Base-by-base conservation (phyloP, 2,888 invertebrate species). In the Spicauda simplicius region DNA sequence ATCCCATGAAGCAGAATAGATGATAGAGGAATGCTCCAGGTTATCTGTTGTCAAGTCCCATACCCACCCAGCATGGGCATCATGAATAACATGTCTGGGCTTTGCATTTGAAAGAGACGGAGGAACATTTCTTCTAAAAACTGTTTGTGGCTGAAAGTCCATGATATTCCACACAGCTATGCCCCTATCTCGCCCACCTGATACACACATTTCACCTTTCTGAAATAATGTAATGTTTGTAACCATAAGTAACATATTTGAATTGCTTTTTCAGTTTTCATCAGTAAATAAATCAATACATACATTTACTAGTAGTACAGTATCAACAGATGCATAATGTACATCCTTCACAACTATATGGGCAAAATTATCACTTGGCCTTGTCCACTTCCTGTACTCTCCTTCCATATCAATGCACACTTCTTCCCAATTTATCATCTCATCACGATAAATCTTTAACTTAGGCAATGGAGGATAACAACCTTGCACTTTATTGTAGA, bases 1-100 rank as follows among this genome's bases (percentile, higher is more conserved):
- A 77, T 95, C 95, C 95, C 95, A 95, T 45, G 95, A 95, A 18
- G 94, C 94, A 45, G 95, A 95, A 75, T 93, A 95, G 53, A 95
- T 76, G 60, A 85, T 87, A 6, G 91, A 78, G 19, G 93, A 86
- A 70, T 86, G 81, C 16, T 86, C 80, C 45, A 84, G 74, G 65
- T 83, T 80, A 70, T 92, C 89, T 19, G 93, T 84, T 5, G 94
- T 91, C 33, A 95, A 80, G 73, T 94, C 94, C 95, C 95, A 95
- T 11, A 95, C 94, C 95, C 95, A 95, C 53, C 95, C 95, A 0
- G 90, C 83, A 73, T 95, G 95, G 1, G 95, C 95, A 76, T 91
- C 88, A 61, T 84, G 80, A 53, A 81, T 83, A 48, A 90, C 82
- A 66, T 85, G 80, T 57, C 78, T 83, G 14, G 91, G 89, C 68